phyloP scores from a whole-genome alignment of 2,113 vertebrate genomes.

The Hylia prasina region DNA sequence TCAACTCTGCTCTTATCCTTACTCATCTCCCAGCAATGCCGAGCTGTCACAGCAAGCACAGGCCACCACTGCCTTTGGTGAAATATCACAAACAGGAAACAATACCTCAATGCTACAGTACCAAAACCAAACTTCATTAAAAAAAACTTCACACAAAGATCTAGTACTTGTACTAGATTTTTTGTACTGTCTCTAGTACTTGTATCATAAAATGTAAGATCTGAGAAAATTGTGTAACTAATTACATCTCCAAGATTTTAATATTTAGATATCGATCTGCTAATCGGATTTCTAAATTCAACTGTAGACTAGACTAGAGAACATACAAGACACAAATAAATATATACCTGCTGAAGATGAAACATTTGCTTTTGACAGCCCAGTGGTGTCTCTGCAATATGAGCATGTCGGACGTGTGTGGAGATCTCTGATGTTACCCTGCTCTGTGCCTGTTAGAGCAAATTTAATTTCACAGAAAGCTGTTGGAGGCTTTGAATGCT shows the following conservation, averaged over 20 bases:
- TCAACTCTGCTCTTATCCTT: background rate
- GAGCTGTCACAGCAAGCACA: background rate
- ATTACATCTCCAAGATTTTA: background rate
- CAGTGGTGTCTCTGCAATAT: background rate
- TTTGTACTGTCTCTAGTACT: background rate
- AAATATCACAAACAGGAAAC: background rate
- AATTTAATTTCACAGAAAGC: constrained; percentile 34
- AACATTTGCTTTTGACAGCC: background rate
- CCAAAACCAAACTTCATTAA: background rate
- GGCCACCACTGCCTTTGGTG: background rate
- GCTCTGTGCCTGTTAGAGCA: background rate
- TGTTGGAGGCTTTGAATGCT: background rate
- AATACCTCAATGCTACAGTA: background rate
- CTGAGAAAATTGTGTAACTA: background rate
- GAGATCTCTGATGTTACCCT: background rate
- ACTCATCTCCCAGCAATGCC: background rate
- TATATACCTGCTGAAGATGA: background rate
- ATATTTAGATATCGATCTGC: accelerated
- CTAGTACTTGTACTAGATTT: background rate
- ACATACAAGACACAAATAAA: background rate
- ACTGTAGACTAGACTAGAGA: background rate
- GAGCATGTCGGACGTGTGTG: background rate
- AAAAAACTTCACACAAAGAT: background rate
- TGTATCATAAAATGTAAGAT: background rate
- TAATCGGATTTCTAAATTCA: background rate